A percentile compares a stretch with the other conserved stretches of the same genome.
phyloP scores from a whole-genome alignment of 1,140 invertebrate species.

The Caligus rogercresseyi region DNA sequence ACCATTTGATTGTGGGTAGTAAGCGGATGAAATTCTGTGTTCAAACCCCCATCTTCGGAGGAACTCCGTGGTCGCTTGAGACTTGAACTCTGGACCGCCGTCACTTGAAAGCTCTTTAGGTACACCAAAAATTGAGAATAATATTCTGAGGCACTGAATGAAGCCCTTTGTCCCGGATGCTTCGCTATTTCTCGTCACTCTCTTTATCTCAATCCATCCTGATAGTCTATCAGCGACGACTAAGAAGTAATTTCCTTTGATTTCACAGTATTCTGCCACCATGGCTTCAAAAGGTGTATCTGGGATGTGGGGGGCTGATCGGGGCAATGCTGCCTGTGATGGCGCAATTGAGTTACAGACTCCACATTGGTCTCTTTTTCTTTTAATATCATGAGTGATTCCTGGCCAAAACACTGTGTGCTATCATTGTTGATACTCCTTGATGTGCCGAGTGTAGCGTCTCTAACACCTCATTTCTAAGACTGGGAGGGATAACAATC shows the following conservation, averaged over 20 bases:
- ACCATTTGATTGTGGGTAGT: background rate
- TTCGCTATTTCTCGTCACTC: background rate
- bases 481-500: background rate
- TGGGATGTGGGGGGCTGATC: background rate
- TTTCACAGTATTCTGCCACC: background rate
- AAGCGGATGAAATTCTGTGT: conserved; percentile 3
- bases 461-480: background rate
- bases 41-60: background rate
- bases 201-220: background rate
- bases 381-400: background rate
- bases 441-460: background rate
- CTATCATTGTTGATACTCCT: background rate
- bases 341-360: background rate
- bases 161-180: background rate
- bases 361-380: background rate
- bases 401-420: background rate
- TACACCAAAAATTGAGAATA: conserved; percentile 5
- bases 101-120: too few relatives aligned
- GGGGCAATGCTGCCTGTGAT: background rate
- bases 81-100: too few relatives aligned
- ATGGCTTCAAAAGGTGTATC: background rate
- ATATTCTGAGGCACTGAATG: background rate
- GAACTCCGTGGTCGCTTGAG: background rate
- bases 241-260: conserved; percentile 2
- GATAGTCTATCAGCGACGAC: conserved; percentile 10